Evolutionary conservation across 2,888 invertebrate species (phyloP).

Genomic region (Mesorhabditis spiculigera): DNA sequence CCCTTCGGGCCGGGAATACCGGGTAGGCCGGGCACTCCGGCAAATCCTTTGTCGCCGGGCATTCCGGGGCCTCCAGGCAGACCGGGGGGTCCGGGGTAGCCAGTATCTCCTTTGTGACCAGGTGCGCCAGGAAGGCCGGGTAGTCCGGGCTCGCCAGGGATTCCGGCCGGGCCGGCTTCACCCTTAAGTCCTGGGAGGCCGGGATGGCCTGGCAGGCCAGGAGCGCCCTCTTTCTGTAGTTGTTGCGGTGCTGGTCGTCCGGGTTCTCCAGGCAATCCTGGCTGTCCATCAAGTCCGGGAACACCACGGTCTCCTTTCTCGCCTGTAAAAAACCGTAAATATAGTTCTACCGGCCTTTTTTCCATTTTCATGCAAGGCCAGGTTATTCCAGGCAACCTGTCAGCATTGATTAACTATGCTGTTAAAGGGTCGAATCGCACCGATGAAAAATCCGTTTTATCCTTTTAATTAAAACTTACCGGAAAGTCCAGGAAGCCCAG

Average conservation of each 20-base stretch:
- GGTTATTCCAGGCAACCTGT: too few species aligned
- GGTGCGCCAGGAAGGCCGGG: conserved; percentile 55
- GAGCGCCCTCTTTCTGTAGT: conserved; percentile 56
- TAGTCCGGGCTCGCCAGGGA: conserved; percentile 49
- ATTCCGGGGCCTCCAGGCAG: conserved; percentile 36
- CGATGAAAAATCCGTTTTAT: too few species aligned
- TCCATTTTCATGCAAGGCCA: too few species aligned
- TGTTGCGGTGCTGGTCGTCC: conserved; percentile 17
- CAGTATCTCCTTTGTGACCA: conserved; percentile 43
- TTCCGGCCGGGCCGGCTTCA: conserved; percentile 25
- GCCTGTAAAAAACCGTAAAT: conserved; percentile 26
- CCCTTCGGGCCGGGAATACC: conserved; percentile 63
- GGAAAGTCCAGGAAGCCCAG: conserved; percentile 56
- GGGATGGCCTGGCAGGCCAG: conserved; percentile 24
- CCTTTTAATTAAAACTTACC: conserved; percentile 59
- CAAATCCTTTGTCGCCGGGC: conserved; percentile 34
- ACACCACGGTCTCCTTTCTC: conserved; percentile 62
- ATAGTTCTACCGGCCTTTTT: conserved; percentile 19
- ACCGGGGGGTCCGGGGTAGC: conserved; percentile 50
- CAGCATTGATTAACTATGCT: too few species aligned
- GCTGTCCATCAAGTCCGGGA: conserved; percentile 54
- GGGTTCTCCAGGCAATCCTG: conserved; percentile 62
- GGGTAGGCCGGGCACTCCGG: conserved; percentile 47
- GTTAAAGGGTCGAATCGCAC: too few species aligned
- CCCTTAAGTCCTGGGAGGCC: conserved; percentile 38